phyloP scores from a whole-genome alignment of 2,113 vertebrate genomes.

The Eulacestoma nigropectus region DNA sequence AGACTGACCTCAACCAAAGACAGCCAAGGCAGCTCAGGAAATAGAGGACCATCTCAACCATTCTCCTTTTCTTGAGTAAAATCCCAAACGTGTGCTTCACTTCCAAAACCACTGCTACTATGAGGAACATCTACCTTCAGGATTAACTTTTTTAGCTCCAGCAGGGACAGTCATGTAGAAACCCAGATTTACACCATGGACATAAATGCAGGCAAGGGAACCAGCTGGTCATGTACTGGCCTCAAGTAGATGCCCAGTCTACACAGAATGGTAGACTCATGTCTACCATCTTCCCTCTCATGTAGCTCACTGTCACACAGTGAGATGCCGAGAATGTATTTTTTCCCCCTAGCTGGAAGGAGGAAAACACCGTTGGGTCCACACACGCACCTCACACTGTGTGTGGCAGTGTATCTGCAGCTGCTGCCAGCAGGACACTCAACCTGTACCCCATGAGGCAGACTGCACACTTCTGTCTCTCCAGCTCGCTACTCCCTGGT shows the following conservation, averaged over 20 bases:
- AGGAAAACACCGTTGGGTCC: not conserved
- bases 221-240: not conserved
- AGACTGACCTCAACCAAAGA: not conserved
- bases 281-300: not conserved
- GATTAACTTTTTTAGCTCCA: not conserved
- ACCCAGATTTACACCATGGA: not conserved
- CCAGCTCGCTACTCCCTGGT: not conserved
- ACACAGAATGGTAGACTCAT: not conserved
- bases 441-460: not conserved
- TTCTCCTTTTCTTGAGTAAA: not conserved
- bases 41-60: not conserved
- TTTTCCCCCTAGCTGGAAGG: not conserved
- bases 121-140: not conserved
- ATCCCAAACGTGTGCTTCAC: not conserved
- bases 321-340: not conserved
- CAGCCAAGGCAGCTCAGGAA: not conserved
- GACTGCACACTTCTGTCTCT: not conserved
- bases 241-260: not conserved
- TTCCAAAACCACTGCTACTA: not conserved
- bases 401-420: not conserved
- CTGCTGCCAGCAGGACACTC: not conserved
- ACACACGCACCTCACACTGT: accelerated
- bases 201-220: not conserved
- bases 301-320: not conserved
- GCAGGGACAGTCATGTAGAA: not conserved